Evolutionary conservation across 2,888 invertebrate genomes (phyloP).

Genomic region (Apamea monoglypha): DNA sequence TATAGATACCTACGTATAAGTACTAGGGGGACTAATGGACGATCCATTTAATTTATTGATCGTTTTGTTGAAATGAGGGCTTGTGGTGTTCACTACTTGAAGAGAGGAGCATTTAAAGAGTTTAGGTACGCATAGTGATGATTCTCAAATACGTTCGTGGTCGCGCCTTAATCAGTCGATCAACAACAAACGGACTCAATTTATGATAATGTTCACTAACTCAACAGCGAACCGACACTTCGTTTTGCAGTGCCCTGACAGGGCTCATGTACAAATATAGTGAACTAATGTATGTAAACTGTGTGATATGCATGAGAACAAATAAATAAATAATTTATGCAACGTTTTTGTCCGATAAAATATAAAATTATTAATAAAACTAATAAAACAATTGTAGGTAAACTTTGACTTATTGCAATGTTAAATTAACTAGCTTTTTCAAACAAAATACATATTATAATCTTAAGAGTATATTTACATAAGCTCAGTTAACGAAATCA

Average conservation of each 20-base stretch:
- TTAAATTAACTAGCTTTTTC: too few species aligned
- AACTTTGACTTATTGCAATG: background rate
- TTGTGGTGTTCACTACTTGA: background rate
- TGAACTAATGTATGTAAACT: background rate
- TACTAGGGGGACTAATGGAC: background rate
- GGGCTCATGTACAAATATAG: background rate
- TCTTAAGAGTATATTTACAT: background rate
- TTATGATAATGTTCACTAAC: background rate
- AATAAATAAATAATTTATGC: background rate
- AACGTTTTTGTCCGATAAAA: background rate
- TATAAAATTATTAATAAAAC: background rate
- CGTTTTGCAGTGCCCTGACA: background rate
- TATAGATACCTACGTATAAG: background rate
- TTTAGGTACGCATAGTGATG: background rate
- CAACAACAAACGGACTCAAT: background rate
- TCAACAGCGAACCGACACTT: background rate
- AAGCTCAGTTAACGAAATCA: background rate
- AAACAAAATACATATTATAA: background rate
- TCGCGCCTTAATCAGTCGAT: background rate
- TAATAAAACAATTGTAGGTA: background rate
- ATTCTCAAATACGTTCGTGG: background rate
- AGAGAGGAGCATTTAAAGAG: background rate
- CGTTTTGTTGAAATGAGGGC: slow-evolving; percentile 6
- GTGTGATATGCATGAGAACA: background rate
- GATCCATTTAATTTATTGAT: slow-evolving; percentile 33